These are phyloP conservation scores for Ormyrus labotus DNA, from an alignment of 2,888 invertebrate species.

Conservation along the genomic window DNA sequence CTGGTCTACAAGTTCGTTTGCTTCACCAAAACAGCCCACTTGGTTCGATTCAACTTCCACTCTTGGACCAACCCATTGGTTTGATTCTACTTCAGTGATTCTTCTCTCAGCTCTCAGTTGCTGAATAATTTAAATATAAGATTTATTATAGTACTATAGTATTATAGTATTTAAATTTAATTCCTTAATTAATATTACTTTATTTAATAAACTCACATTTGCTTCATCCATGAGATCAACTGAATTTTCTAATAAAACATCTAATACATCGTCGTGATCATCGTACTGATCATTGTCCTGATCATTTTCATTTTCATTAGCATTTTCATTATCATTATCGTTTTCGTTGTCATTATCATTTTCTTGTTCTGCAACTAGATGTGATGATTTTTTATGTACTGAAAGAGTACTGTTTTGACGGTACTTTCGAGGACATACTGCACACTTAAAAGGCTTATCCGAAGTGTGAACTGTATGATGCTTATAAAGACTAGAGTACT, in stretches of 20 bases:
- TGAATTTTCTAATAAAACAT: slow-evolving; percentile 56
- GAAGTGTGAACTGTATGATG: slow-evolving; percentile 80
- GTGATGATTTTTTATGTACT: slow-evolving; percentile 80
- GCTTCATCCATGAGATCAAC: slow-evolving; percentile 48
- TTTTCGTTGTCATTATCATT: slow-evolving; percentile 30
- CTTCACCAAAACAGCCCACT: too few species aligned
- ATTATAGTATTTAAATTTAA: background rate
- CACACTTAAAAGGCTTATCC: slow-evolving; percentile 79
- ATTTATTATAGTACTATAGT: too few species aligned
- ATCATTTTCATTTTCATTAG: slow-evolving; percentile 43
- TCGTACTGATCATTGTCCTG: too few species aligned
- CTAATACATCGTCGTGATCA: slow-evolving; percentile 21
- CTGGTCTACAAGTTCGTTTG: slow-evolving; percentile 17
- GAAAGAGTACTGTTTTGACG: slow-evolving; percentile 80
- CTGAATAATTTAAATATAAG: too few species aligned
- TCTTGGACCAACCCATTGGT: too few species aligned
- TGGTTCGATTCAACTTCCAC: too few species aligned
- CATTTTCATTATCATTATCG: slow-evolving; percentile 28
- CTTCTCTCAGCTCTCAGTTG: too few species aligned
- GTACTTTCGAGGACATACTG: slow-evolving; percentile 79
- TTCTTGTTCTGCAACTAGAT: slow-evolving; percentile 67
- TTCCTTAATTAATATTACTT: background rate
- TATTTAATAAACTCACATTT: slow-evolving; percentile 51
- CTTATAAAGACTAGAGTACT: slow-evolving; percentile 84
- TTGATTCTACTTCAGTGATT: too few species aligned